Base-by-base conservation (phyloP, 2,113 vertebrate genomes). In the Oxyruncus cristatus region DNA sequence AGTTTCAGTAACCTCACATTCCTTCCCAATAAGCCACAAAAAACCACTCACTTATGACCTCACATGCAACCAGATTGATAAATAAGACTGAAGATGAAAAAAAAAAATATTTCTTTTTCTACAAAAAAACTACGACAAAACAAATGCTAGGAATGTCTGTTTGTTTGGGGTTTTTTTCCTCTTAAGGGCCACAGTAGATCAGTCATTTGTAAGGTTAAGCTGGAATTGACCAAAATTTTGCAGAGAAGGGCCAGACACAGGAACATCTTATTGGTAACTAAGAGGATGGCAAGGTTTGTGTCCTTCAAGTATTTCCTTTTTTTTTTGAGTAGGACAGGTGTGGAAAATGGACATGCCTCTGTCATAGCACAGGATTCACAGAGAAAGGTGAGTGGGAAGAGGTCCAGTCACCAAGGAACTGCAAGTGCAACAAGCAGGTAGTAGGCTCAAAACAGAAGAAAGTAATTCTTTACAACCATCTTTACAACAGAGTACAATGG, bases 81-180 rank as follows among this genome's bases (percentile, higher is more conserved):
- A 67, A 32, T 24, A 67, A 46, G 37, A 50, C 19, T 47, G 14
- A 2, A 65, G 30, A 0, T 23, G 0, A 7, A 33, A 27, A 16
- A 41, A 33, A 28, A 22, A 23, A 23, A 11, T 21, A n/a, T n/a
- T n/a, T n/a, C n/a, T n/a, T n/a, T n/a, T n/a, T n/a, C n/a, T n/a
- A 41, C 22, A 17, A 23, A 23, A 42, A 32, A 30, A 39, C 14
- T 30, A 35, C 39, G 33, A 7, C 23, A 56, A 68, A 47, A 39
- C 12, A 66, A 67, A 28, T 4, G 1, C 9, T 62, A 44, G 27
- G 5, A 84, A 71, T 44, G 4, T 0, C 2, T 19, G 37, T 41
- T 39, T 62, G 12, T 26, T n/a, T 14, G 53, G 18, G 26, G 11
- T n/a, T 20, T 49, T 23, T 3, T 9, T 1, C 15, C 27, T 10